These are phyloP conservation scores for Drosophila ezoana DNA, from an alignment of 2,888 invertebrate species.

Conservation along the genomic window DNA sequence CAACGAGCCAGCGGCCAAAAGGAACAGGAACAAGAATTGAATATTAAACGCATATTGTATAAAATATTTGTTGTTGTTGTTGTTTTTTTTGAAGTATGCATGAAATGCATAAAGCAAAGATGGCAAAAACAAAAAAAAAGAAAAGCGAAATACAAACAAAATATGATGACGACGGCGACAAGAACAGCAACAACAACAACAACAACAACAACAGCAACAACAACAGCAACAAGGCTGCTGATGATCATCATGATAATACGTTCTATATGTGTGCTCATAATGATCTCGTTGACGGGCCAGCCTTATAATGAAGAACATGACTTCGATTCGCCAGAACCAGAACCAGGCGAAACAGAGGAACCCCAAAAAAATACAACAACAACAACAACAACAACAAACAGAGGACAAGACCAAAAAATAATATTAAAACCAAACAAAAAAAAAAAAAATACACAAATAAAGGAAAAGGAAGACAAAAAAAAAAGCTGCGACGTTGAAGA, in stretches of 20 bases:
- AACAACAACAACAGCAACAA: background rate
- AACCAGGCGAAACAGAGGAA: slow-evolving; percentile 44
- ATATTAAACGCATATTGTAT: slow-evolving; percentile 71
- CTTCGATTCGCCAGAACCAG: slow-evolving; percentile 63
- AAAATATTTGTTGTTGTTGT: slow-evolving; percentile 23
- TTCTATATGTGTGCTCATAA: slow-evolving; percentile 29
- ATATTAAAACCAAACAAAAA: slow-evolving; percentile 30
- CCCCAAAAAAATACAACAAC: slow-evolving; percentile 59
- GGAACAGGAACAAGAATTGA: slow-evolving; percentile 66
- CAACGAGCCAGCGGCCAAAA: background rate
- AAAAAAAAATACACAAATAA: slow-evolving; percentile 9
- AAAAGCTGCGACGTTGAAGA: slow-evolving; percentile 58
- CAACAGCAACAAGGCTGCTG: slow-evolving; percentile 19
- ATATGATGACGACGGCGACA: slow-evolving; percentile 39
- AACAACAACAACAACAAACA: slow-evolving; percentile 18
- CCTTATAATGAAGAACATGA: slow-evolving; percentile 77
- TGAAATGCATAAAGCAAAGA: slow-evolving; percentile 74
- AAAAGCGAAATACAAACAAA: slow-evolving; percentile 12
- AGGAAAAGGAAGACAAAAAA: slow-evolving; percentile 48
- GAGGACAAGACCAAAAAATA: slow-evolving; percentile 37
- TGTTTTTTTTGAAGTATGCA: slow-evolving; percentile 56
- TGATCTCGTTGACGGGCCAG: slow-evolving; percentile 48
- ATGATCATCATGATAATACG: slow-evolving; percentile 40
- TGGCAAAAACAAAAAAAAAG: slow-evolving; percentile 47
- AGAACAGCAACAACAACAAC: slow-evolving; percentile 9